Base-by-base conservation (phyloP, 2,888 invertebrate genomes). In the Hemicrepidius hirtus region DNA sequence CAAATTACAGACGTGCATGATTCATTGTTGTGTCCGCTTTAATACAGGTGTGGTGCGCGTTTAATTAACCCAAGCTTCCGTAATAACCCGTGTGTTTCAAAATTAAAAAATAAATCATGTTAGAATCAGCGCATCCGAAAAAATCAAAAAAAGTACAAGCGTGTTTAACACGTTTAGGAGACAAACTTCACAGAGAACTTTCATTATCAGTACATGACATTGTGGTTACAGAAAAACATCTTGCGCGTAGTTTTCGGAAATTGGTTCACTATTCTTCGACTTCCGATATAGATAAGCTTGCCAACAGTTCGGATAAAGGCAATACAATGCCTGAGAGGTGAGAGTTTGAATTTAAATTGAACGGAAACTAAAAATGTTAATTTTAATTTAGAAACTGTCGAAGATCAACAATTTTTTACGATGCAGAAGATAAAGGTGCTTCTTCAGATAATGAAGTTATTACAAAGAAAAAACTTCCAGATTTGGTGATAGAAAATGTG, bases 171-270 rank as follows among this genome's bases (percentile, higher is more conserved):
- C 65, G 65, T 49, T 53, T 71, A 28, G 74, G 74, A 35, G 59
- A 71, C 28, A 74, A 65, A 71, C 49, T 78, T 1, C 72, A 77
- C 13, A 63, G 74, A 10, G 79, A 78, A 60, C 49, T 78, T 0
- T 49, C 74, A 0, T 62, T 68, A 32, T 75, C 75, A 4, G 37
- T 74, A 32, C 70, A 75, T 21, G 77, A 77, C 53, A 50, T 77
- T 37, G 20, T 59, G 21, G 49, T 60, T 50, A 57, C 49, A 6
- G 73, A 73, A 16, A 74, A 67, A 41, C 18, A 46, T 16, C 20
- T 71, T 7, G 21, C 65, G 24, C 24, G 32, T 3, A 21, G 53
- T 13, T 28, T 53, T 2, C 20, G 28, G 1, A 53, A 53, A 13
- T 32, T 53, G 13, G 63, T 73, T 3, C 73, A 69, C 49, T 68